A percentile compares a stretch with the other conserved stretches of the same genome.
Conservation (phyloP, 2,888 invertebrate genomes). For the Sthenelais limicola region DNA sequence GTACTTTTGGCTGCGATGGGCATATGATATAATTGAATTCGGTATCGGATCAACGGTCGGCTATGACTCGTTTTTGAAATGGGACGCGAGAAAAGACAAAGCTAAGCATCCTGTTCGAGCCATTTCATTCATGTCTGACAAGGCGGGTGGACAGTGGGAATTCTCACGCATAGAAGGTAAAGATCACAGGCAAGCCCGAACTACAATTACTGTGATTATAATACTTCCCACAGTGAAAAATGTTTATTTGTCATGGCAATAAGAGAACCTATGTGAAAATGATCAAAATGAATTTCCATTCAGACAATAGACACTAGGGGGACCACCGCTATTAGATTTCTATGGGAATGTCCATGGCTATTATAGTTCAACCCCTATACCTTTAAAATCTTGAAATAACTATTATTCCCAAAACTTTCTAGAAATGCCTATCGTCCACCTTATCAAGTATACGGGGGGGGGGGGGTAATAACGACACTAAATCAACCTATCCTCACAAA, state of each 20-base stretch:
- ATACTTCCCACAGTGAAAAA: not conserved
- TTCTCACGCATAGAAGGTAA: constrained; percentile 15
- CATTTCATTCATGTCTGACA: not conserved
- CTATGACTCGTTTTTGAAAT: not conserved
- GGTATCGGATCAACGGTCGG: constrained; percentile 10
- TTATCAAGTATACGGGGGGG: too few species aligned
- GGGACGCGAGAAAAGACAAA: not conserved
- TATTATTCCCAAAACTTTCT: too few species aligned
- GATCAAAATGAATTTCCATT: too few species aligned
- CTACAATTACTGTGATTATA: not conserved
- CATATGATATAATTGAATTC: not conserved
- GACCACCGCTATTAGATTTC: too few species aligned
- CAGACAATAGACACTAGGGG: too few species aligned
- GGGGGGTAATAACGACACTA: too few species aligned
- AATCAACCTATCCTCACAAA: too few species aligned
- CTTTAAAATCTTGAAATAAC: too few species aligned
- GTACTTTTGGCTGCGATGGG: constrained; percentile 17
- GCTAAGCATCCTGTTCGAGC: not conserved
- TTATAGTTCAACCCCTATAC: too few species aligned
- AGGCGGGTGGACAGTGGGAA: constrained; percentile 11
- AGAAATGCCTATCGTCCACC: too few species aligned
- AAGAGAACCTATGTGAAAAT: too few species aligned
- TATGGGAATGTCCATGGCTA: too few species aligned
- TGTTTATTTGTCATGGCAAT: not conserved
- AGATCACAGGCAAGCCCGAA: not conserved